Evolutionary conservation across 2,113 vertebrate genomes (phyloP), one percentile per base, ranked within the genome.

Genomic region (Lonchura striata): DNA sequence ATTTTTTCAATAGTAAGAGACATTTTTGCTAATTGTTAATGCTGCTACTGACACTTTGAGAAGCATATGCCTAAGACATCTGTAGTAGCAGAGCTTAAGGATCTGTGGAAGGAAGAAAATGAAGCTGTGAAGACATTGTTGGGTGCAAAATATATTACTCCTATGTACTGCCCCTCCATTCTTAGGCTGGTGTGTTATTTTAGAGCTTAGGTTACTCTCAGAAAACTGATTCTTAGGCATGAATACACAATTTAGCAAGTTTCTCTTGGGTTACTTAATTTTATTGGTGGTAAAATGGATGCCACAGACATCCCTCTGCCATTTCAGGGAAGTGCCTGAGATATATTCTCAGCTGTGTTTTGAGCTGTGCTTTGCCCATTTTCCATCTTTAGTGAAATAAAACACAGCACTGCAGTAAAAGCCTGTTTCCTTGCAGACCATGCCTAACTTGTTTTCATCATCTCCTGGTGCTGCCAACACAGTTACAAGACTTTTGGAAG

Each of bases 401-500:
- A 92, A 57, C 60, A 7, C 50, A 83, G 27, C 30, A 60, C 3
- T 22, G 44, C n/a, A 78, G 8, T 14, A 63, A 68, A 68, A 69
- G 13, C 13, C 20, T 10, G 35, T 39, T 91, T 54, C 18, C 59
- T 33, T 54, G 49, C 11, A 81, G 47, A 30, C 23, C n/a, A 8
- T 46, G 23, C 27, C 41, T 0, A 0, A 47, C 11, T 25, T 66
- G 13, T 71, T 68, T 49, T 24, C 18, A 78, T 6, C 13, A 54
- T 33, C 28, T 83, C 47, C 41, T 33, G 11, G 21, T 59, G 42
- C 4, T 50, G 20, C 9, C 57, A 72, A 35, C 28, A 41, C 1
- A 35, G 28, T 60, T 76, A 46, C 6, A 76, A 65, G 37, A 41
- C 22, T 42, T 85, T 50, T 37, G 11, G 31, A 76, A 80, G 5